These are phyloP conservation scores for Euglossa dilemma DNA, from an alignment of 1,140 invertebrate genomes.

Conservation along the genomic window DNA sequence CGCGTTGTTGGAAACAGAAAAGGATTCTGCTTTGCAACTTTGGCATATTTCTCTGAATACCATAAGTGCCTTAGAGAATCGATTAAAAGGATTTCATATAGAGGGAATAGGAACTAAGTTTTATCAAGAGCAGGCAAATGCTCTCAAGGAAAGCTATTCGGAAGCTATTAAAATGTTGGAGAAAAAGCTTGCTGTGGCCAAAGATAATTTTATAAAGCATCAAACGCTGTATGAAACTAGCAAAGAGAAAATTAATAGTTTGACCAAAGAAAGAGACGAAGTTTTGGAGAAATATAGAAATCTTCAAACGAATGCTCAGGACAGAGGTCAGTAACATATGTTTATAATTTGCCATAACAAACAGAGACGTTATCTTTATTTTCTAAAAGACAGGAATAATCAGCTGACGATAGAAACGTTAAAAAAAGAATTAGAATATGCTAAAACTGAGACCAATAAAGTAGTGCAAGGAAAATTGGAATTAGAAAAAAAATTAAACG, in stretches of 20 bases:
- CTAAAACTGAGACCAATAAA: conserved; percentile 68
- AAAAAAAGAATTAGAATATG: conserved; percentile 66
- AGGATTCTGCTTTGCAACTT: conserved; percentile 84
- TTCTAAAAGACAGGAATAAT: conserved; percentile 71
- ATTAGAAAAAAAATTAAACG: conserved; percentile 71
- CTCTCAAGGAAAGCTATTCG: conserved; percentile 79
- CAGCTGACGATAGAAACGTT: conserved; percentile 66
- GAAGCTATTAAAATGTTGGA: conserved; percentile 79
- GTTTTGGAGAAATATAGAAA: conserved; percentile 57
- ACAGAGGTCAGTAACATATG: conserved; percentile 60
- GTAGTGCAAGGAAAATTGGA: conserved; percentile 62
- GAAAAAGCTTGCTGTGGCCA: conserved; percentile 74
- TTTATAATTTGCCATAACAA: conserved; percentile 11
- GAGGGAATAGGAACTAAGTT: conserved; percentile 66
- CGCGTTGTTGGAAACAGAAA: conserved; percentile 79
- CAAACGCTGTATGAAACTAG: conserved; percentile 72
- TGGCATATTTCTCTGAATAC: conserved; percentile 85
- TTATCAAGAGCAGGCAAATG: conserved; percentile 75
- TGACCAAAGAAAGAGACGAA: conserved; percentile 73
- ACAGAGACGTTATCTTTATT: conserved; percentile 39
- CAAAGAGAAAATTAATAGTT: conserved; percentile 71
- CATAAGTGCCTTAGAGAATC: conserved; percentile 83
- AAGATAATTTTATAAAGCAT: conserved; percentile 77
- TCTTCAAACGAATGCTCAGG: conserved; percentile 59
- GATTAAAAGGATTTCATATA: conserved; percentile 82